These are phyloP conservation scores for Macrotis lagotis DNA, from an alignment of 2,113 vertebrate genomes.

Conservation along the genomic window DNA sequence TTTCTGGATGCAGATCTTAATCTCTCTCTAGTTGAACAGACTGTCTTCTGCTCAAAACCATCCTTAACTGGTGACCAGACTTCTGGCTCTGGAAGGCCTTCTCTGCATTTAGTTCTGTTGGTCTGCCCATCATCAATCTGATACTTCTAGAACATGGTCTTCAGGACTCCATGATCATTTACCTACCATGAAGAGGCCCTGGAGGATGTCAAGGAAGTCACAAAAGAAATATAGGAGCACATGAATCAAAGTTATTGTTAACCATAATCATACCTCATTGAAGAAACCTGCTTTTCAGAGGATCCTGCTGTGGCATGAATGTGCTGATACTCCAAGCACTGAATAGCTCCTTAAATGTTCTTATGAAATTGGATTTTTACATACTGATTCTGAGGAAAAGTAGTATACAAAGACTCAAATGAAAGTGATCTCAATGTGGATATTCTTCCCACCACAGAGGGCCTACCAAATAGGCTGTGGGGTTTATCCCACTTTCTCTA, in stretches of 20 bases:
- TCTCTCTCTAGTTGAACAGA: neutral
- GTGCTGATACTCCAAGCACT: neutral
- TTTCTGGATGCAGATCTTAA: neutral
- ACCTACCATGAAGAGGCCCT: neutral
- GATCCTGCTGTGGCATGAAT: neutral
- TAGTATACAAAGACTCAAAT: neutral
- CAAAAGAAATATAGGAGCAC: neutral
- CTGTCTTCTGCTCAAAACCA: neutral
- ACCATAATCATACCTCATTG: neutral
- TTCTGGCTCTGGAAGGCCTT: neutral
- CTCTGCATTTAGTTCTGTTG: neutral
- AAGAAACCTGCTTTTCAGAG: neutral
- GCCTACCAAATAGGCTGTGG: neutral
- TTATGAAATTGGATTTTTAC: neutral
- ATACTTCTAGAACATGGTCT: neutral
- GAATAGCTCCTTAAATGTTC: neutral
- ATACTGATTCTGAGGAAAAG: neutral
- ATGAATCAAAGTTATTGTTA: neutral
- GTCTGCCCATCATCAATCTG: neutral
- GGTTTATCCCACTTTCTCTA: neutral
- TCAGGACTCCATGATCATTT: neutral
- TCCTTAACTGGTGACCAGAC: neutral
- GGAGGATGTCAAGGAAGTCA: neutral
- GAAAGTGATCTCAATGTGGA: neutral
- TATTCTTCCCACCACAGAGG: neutral